These are phyloP conservation scores for Xylocopa sonorina DNA, from an alignment of 1,140 invertebrate genomes.

Conservation along the genomic window DNA sequence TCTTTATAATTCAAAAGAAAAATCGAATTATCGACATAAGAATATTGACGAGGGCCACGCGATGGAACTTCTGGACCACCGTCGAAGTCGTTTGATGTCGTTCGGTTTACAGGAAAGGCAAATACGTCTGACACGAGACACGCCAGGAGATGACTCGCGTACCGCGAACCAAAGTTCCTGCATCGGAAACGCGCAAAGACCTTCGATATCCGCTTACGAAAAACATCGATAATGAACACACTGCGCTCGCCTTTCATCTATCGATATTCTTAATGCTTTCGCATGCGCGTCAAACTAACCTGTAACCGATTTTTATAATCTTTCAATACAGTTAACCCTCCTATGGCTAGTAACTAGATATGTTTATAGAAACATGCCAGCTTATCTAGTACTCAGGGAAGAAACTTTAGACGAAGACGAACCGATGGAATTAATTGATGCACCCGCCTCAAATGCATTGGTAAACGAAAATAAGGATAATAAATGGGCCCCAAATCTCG, in stretches of 20 bases:
- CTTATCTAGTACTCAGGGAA: no score
- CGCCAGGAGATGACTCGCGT: constrained; percentile 15
- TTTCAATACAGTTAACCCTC: no score
- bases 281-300: not conserved
- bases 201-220: not conserved
- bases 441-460: no score
- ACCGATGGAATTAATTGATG: no score
- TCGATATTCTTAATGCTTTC: not conserved
- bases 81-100: constrained; percentile 60
- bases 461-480: no score
- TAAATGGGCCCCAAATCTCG: no score
- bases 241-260: not conserved
- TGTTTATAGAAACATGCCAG: no score
- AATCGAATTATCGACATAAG: no score
- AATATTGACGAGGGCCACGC: not conserved
- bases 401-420: no score
- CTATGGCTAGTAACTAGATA: no score
- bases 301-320: no score
- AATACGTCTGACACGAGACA: constrained; percentile 56
- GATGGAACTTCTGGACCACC: constrained; percentile 58
- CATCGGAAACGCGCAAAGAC: constrained; percentile 1
- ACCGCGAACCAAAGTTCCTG: not conserved
- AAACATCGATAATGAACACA: not conserved
- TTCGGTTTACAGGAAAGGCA: constrained; percentile 58
- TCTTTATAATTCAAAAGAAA: no score